Conservation (phyloP, 2,888 invertebrate species). For the Willowsia nigromaculata region DNA sequence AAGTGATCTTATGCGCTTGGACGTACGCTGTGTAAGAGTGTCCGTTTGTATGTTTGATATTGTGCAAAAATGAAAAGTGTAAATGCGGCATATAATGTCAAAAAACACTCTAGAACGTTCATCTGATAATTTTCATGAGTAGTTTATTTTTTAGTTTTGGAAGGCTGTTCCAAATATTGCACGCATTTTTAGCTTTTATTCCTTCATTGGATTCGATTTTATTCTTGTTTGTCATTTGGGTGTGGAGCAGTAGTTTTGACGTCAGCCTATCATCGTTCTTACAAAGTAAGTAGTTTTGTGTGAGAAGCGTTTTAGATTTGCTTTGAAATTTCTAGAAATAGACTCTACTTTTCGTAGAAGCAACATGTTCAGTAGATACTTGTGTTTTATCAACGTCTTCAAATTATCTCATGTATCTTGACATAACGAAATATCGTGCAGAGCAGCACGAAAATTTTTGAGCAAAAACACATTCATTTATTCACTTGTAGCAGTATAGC, state of each 20-base stretch:
- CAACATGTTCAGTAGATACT: neutral
- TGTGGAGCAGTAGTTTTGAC: conserved; percentile 26
- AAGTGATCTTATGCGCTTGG: neutral
- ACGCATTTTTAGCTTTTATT: neutral
- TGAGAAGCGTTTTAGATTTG: conserved; percentile 14
- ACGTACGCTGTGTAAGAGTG: neutral
- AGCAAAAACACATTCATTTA: neutral
- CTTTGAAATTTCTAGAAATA: conserved; percentile 18
- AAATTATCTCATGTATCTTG: conserved; percentile 30
- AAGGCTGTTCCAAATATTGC: neutral
- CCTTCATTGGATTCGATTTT: neutral
- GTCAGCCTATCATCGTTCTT: conserved; percentile 8
- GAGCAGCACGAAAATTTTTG: conserved; percentile 10
- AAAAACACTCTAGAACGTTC: neutral
- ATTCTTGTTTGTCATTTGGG: conserved; percentile 41
- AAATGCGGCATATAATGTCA: neutral
- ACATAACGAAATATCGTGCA: conserved; percentile 9
- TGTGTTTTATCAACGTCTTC: neutral
- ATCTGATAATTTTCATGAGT: neutral
- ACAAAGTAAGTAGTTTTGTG: neutral
- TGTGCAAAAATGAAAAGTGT: neutral
- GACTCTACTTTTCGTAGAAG: neutral
- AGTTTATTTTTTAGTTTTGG: neutral
- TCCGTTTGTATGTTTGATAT: neutral
- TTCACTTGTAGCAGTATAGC: neutral